A percentile compares a stretch with the other conserved stretches of the same genome.
phyloP scores from a whole-genome alignment of 2,113 vertebrate genomes.

The Athene noctua region DNA sequence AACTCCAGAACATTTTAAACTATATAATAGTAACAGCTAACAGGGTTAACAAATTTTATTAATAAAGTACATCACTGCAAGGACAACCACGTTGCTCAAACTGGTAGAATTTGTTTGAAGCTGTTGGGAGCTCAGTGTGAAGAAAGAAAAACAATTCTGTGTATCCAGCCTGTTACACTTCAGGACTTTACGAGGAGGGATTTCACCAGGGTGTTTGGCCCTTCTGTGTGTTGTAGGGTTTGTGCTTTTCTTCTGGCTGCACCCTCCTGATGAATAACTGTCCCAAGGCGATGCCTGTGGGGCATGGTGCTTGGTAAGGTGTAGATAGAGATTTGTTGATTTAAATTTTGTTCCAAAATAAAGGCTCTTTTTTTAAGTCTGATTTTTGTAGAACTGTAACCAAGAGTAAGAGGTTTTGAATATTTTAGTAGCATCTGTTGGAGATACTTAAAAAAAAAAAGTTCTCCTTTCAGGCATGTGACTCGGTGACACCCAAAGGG shows the following conservation, averaged over 20 bases:
- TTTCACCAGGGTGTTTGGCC: neutral
- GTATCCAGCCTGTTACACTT: neutral
- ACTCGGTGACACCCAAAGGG: neutral
- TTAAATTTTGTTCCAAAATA: neutral
- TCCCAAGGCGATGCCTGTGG: neutral
- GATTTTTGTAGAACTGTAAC: neutral
- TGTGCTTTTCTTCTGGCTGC: neutral
- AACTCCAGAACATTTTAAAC: neutral
- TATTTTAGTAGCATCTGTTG: neutral
- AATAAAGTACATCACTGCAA: neutral
- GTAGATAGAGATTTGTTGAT: neutral
- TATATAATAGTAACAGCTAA: neutral
- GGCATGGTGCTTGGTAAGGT: neutral
- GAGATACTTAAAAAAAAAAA: neutral
- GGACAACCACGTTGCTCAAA: fast-evolving
- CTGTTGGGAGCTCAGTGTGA: neutral
- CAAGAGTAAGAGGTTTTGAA: neutral
- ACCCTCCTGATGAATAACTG: neutral
- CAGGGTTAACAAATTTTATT: neutral
- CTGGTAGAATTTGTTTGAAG: neutral
- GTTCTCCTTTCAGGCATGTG: neutral
- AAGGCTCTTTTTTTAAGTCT: neutral
- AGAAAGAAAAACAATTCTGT: neutral
- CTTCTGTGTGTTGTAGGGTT: fast-evolving
- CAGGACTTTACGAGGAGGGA: neutral